These are phyloP conservation scores for Hemiprocne comata DNA, from an alignment of 2,113 vertebrate species.

Conservation along the genomic window DNA sequence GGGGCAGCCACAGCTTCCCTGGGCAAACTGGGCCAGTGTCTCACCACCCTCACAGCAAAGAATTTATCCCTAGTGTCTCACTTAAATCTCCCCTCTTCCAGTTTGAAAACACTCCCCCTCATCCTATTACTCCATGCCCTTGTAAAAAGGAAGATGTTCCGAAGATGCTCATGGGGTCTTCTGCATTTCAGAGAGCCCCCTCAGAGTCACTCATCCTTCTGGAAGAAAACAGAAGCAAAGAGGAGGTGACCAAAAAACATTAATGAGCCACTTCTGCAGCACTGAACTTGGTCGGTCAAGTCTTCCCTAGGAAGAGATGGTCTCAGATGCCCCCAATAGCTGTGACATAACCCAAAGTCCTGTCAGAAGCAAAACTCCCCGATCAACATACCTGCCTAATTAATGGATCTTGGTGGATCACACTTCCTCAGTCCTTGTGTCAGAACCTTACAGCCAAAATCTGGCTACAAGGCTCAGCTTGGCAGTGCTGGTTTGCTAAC, in stretches of 20 bases:
- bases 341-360: not conserved
- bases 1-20: no score
- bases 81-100: no score
- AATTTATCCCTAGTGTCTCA: no score
- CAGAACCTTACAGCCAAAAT: not conserved
- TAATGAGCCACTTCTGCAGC: not conserved
- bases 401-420: not conserved
- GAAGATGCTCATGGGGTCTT: accelerated
- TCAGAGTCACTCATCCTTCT: not conserved
- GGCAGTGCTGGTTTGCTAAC: not conserved
- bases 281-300: not conserved
- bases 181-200: no score
- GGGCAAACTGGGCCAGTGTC: no score
- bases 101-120: no score
- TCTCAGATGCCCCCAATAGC: not conserved
- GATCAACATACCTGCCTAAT: not conserved
- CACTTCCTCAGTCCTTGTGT: not conserved
- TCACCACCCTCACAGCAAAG: no score
- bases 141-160: not conserved
- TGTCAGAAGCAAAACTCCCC: not conserved
- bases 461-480: not conserved
- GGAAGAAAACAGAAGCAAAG: not conserved
- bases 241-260: not conserved
- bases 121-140: no score
- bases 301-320: not conserved